Conservation (phyloP, 2,888 invertebrate genomes). For the Nemapogon koenigi region DNA sequence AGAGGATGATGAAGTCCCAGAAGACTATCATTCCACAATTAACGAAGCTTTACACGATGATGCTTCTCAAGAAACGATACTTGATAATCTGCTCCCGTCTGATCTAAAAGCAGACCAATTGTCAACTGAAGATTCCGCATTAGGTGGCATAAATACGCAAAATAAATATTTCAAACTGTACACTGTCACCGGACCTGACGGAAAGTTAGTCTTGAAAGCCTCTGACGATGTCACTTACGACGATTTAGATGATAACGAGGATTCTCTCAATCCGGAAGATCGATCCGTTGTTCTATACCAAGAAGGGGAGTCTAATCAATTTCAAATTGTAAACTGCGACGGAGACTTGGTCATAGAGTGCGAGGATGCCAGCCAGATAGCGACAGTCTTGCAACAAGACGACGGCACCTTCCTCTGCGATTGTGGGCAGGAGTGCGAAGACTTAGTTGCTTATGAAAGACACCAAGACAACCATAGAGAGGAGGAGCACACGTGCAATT, state of each 20-base stretch:
- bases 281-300: slow-evolving; percentile 46
- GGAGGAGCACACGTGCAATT: slow-evolving; percentile 42
- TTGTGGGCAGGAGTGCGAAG: slow-evolving; percentile 49
- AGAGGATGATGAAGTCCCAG: slow-evolving; percentile 34
- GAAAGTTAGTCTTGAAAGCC: slow-evolving; percentile 40
- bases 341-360: slow-evolving; percentile 55
- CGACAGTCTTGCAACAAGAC: slow-evolving; percentile 45
- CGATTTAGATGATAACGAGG: slow-evolving; percentile 32
- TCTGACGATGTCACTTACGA: slow-evolving; percentile 36
- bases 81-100: neutral
- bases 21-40: slow-evolving; percentile 26
- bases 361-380: slow-evolving; percentile 45
- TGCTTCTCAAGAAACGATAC: slow-evolving; percentile 11
- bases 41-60: slow-evolving; percentile 31
- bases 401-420: slow-evolving; percentile 51
- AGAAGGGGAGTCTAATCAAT: slow-evolving; percentile 48
- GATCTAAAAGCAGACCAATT: slow-evolving; percentile 13
- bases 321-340: slow-evolving; percentile 51
- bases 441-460: slow-evolving; percentile 42
- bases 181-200: slow-evolving; percentile 33
- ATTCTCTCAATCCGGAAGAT: slow-evolving; percentile 31
- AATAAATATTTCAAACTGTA: slow-evolving; percentile 43
- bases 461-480: slow-evolving; percentile 46
- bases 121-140: slow-evolving; percentile 22
- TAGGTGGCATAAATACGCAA: slow-evolving; percentile 19